These are phyloP conservation scores for Gopherus evgoodei DNA, from an alignment of 2,113 vertebrate genomes.

Conservation along the genomic window DNA sequence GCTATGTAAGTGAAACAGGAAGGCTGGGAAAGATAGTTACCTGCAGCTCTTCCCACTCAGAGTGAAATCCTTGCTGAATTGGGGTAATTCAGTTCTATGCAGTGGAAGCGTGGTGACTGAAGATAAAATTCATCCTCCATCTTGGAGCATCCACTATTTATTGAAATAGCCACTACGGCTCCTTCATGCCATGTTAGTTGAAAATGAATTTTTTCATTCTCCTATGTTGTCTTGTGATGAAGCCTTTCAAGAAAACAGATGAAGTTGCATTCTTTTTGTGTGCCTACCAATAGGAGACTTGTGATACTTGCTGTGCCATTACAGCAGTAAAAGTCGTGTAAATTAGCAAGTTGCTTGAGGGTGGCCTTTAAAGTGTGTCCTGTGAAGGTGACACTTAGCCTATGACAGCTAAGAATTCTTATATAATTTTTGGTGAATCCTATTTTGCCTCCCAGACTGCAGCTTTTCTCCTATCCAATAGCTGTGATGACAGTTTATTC, in stretches of 20 bases:
- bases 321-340: background rate
- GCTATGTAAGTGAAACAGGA: background rate
- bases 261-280: background rate
- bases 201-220: background rate
- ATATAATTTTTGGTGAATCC: background rate
- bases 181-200: background rate
- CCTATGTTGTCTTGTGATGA: background rate
- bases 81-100: background rate
- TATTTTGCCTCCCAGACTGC: background rate
- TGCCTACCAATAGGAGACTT: background rate
- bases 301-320: background rate
- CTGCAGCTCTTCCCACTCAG: fast-evolving
- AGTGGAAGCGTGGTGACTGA: background rate
- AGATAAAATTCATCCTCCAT: background rate
- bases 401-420: background rate
- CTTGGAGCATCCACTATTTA: background rate
- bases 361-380: background rate
- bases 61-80: fast-evolving
- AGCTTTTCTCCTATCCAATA: background rate
- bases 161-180: background rate
- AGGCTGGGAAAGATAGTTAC: background rate
- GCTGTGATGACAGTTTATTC: background rate
- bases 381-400: background rate
- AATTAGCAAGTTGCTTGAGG: background rate
- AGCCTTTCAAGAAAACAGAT: background rate